A percentile compares a stretch with the other conserved stretches of the same genome.
Evolutionary conservation across 2,113 vertebrate species (phyloP).

Genomic region (Paedocypris sp.): DNA sequence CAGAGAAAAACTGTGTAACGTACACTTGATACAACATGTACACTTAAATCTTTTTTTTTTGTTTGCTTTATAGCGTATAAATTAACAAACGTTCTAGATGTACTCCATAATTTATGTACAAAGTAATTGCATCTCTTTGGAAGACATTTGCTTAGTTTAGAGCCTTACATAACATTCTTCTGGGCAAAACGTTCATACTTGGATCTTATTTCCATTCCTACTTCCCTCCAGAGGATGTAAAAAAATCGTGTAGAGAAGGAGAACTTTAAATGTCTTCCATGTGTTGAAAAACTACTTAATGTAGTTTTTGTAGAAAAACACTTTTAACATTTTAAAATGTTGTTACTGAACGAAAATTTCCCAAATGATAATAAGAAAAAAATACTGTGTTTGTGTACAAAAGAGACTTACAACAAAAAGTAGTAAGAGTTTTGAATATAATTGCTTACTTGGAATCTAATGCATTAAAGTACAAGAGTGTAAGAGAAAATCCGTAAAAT

Average conservation of each 20-base stretch:
- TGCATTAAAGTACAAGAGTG: no score
- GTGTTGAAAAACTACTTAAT: constrained; percentile 19
- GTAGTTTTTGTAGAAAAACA: no score
- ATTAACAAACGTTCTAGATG: no score
- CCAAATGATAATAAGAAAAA: constrained; percentile 14
- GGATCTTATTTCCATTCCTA: constrained; percentile 20
- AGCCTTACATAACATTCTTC: constrained; percentile 17
- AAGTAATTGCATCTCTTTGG: constrained; percentile 20
- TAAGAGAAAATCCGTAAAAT: no score
- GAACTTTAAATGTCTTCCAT: constrained; percentile 29
- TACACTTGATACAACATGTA: no score
- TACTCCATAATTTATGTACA: background rate
- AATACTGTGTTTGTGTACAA: constrained; percentile 32
- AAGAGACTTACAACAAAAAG: constrained; percentile 8
- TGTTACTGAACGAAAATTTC: constrained; percentile 1
- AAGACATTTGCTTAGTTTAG: constrained; percentile 8
- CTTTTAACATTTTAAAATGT: background rate
- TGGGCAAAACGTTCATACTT: constrained; percentile 19
- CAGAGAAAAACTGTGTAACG: no score
- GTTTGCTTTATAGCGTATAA: no score
- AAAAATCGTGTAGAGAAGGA: background rate
- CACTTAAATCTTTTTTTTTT: no score
- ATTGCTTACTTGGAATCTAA: no score
- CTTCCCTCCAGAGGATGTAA: constrained; percentile 1
- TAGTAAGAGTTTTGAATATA: no score